These are phyloP conservation scores for Corvus moneduloides DNA, from an alignment of 2,113 vertebrate genomes.

Conservation along the genomic window DNA sequence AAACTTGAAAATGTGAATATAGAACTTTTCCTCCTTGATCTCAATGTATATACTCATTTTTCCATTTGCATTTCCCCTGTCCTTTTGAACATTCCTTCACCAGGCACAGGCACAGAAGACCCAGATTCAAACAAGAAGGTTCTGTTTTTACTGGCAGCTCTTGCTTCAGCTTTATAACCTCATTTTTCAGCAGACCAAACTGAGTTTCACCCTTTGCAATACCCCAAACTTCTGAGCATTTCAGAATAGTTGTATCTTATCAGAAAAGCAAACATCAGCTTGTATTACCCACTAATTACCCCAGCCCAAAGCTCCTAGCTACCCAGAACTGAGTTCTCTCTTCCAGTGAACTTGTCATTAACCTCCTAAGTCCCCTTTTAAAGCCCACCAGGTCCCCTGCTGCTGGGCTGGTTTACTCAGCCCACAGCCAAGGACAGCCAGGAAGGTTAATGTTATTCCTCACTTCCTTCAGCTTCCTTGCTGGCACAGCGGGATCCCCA, in stretches of 20 bases:
- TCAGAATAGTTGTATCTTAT: not conserved
- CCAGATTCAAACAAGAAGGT: not conserved
- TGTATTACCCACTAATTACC: not conserved
- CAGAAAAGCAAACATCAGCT: not conserved
- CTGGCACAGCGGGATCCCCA: not conserved
- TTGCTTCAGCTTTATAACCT: not conserved
- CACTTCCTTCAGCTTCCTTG: not conserved
- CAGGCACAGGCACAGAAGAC: not conserved
- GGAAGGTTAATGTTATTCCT: conserved; percentile 20
- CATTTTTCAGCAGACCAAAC: not conserved
- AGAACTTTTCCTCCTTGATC: not conserved
- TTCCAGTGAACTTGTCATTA: not conserved
- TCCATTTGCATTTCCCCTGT: not conserved
- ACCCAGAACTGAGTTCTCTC: not conserved
- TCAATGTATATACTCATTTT: not conserved
- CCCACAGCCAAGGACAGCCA: not conserved
- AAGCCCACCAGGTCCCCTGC: not conserved
- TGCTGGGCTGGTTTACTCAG: not conserved
- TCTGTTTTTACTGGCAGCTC: not conserved
- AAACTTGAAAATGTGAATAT: not conserved
- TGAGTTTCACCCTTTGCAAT: not conserved
- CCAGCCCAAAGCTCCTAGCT: not conserved
- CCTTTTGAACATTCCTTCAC: not conserved
- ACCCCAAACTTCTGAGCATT: not conserved
- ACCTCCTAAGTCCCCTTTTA: not conserved